Evolutionary conservation across 2,113 vertebrate genomes (phyloP), one percentile per base, ranked within the genome.

Genomic region (Bufo bufo): DNA sequence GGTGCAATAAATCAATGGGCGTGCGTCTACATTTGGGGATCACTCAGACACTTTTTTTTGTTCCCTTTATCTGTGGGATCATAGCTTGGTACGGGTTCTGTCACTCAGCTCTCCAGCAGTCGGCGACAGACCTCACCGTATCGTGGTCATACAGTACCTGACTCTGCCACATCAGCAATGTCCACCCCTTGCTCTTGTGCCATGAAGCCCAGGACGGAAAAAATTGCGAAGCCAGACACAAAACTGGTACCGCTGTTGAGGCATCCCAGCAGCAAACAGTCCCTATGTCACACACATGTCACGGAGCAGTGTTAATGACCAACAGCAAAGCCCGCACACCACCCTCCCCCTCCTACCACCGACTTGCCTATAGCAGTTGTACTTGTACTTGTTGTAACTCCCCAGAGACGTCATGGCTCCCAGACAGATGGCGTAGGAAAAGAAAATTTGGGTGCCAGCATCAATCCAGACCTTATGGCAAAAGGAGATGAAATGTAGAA

Each of bases 191-290:
- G 98, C 92, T 99, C 98, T 97, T 99, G 98, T 97, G 98, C 98
- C 98, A 99, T 99, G 97, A 99, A 99, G 97, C 98, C 98, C 97
- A 99, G 98, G 97, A 99, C 96, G 97, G 98, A 99, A 97, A 99
- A 99, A 97, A 99, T 99, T 96, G 98, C 98, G 97, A 99, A 99
- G 96, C 98, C 98, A 96, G 98, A 99, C 96, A 99, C 97, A 98
- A 99, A 99, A 96, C 98, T 99, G 97, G 98, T 99, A 96, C 97
- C 97, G 94, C 98, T 99, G 98, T 99, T 99, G 95, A 99, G 97
- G 97, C 95, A 99, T 97, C 98, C 98, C 96, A 99, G 97, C 97
- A 99, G 98, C 97, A 99, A 95, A 98, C 98, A 99, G 98, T 99
- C 98, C 98, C 98, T 99, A 97, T 96, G 96, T 98, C 96, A 98